Conservation (phyloP, 2,797 vertebrate species). For the Urosaurus nigricauda region DNA sequence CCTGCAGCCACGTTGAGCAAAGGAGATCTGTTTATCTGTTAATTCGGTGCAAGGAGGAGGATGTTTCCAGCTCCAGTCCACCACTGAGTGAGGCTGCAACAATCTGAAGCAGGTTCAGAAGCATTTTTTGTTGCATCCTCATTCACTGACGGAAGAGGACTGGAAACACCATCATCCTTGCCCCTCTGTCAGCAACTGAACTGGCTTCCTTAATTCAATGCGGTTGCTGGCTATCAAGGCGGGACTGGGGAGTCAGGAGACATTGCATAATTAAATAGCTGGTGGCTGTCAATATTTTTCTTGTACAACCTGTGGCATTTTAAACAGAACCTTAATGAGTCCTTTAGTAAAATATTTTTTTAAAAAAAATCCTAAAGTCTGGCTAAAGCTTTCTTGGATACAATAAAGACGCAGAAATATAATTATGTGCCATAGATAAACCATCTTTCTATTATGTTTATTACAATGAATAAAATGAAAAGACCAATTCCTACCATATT, state of each 20-base stretch:
- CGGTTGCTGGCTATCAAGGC: not conserved
- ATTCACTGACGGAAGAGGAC: no score
- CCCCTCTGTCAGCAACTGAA: not conserved
- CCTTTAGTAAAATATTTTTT: constrained; percentile 11
- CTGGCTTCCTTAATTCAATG: constrained; percentile 42
- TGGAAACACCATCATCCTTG: no score
- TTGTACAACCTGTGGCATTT: constrained; percentile 31
- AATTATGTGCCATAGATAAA: constrained; percentile 37
- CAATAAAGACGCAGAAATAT: constrained; percentile 35
- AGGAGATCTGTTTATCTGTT: no score
- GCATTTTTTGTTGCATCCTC: no score
- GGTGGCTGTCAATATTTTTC: not conserved
- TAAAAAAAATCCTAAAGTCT: not conserved
- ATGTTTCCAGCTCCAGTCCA: no score
- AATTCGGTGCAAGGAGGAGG: no score
- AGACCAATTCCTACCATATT: constrained; percentile 8
- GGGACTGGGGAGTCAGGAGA: no score
- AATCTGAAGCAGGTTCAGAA: no score
- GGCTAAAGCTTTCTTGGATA: constrained; percentile 28
- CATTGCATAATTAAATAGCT: no score
- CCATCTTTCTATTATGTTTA: constrained; percentile 24
- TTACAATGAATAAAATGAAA: constrained; percentile 4
- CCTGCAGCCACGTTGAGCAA: no score
- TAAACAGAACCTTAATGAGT: constrained; percentile 28
- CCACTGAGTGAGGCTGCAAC: no score